Percentiles rank a stretch among this genome's conserved stretches.
Evolutionary conservation across 2,113 vertebrate genomes (phyloP).

Genomic region (Myxocyprinus asiaticus): DNA sequence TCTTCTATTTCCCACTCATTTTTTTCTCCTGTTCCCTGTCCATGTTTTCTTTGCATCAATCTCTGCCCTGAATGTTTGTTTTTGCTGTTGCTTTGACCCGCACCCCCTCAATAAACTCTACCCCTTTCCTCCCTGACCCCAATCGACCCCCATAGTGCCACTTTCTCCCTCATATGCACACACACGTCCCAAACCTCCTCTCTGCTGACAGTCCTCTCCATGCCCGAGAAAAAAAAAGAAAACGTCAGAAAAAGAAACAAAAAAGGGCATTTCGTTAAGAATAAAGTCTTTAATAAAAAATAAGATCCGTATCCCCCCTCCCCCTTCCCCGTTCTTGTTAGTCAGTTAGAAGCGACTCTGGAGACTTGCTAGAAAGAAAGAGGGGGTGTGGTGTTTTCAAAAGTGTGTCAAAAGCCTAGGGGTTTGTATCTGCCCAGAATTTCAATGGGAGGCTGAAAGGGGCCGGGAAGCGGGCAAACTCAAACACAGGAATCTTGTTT

Average conservation of each 20-base stretch:
- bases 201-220: not conserved
- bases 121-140: constrained; percentile 9
- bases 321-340: constrained; percentile 63
- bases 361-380: constrained; percentile 80
- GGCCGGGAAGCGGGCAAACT: constrained; percentile 82
- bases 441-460: constrained; percentile 83
- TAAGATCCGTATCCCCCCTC: constrained; percentile 55
- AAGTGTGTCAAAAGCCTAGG: constrained; percentile 91
- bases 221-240: not conserved
- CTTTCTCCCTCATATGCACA: not conserved
- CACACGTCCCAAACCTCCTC: constrained; percentile 14
- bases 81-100: constrained; percentile 4
- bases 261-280: constrained; percentile 56
- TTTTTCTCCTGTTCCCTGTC: not conserved
- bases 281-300: constrained; percentile 64
- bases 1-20: not conserved
- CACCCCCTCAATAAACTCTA: constrained; percentile 31
- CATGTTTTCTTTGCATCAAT: constrained; percentile 10
- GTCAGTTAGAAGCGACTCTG: constrained; percentile 77
- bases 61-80: constrained; percentile 28
- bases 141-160: constrained; percentile 10
- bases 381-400: constrained; percentile 82
- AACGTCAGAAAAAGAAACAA: constrained; percentile 4
- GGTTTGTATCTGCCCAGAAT: constrained; percentile 88
- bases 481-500: constrained; percentile 84